A percentile compares a stretch with the other conserved stretches of the same genome.
These are phyloP conservation scores for Cerceris ruficornis DNA, from an alignment of 2,888 invertebrate species.

Conservation along the genomic window DNA sequence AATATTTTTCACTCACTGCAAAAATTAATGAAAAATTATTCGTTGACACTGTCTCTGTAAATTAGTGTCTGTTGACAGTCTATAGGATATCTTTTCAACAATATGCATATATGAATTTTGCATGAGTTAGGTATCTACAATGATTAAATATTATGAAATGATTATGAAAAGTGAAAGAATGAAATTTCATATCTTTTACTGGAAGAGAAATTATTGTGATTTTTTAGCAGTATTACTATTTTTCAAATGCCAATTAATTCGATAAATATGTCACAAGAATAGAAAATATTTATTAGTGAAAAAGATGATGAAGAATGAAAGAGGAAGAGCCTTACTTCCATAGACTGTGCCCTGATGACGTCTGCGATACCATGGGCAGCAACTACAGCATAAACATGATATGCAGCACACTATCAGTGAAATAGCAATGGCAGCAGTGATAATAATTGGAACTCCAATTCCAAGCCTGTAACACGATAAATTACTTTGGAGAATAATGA, in stretches of 20 bases:
- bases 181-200: too few species aligned
- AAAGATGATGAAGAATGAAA: background rate
- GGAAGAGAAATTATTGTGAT: too few species aligned
- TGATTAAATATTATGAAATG: background rate
- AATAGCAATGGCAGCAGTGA: slow-evolving; percentile 53
- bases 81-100: background rate
- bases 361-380: slow-evolving; percentile 77
- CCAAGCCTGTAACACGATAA: slow-evolving; percentile 60
- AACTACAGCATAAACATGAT: slow-evolving; percentile 76
- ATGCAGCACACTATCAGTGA: slow-evolving; percentile 67
- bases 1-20: background rate
- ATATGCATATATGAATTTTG: background rate
- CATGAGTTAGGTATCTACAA: background rate
- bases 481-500: background rate
- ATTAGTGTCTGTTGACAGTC: background rate
- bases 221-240: too few species aligned
- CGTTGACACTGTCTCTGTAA: slow-evolving; percentile 43
- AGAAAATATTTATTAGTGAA: background rate
- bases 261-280: background rate
- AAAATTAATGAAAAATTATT: slow-evolving; percentile 8
- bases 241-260: background rate
- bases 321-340: slow-evolving; percentile 70
- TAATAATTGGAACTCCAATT: slow-evolving; percentile 48
- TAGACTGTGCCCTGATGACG: slow-evolving; percentile 77
- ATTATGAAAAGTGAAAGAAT: too few species aligned